Conservation (phyloP, 2,113 vertebrate species). For the Hippoglossus stenolepis region DNA sequence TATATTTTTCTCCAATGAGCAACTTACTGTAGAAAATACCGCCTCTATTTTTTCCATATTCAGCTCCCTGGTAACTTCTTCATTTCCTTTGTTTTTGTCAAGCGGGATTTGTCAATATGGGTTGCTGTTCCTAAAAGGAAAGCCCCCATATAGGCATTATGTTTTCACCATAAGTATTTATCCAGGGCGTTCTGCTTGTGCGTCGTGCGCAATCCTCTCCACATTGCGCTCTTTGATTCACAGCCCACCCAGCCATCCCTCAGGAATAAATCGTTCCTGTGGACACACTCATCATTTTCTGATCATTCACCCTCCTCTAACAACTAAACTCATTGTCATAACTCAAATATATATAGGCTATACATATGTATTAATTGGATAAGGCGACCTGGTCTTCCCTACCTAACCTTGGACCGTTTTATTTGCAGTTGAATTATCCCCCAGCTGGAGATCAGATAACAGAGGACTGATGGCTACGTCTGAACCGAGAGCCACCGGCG, state of each 20-base stretch:
- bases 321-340: not conserved
- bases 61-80: conserved; percentile 2
- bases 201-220: conserved; percentile 53
- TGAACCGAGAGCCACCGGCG: conserved; percentile 89
- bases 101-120: no score
- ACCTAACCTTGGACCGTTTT: conserved; percentile 46
- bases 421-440: conserved; percentile 68
- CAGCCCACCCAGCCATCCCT: not conserved
- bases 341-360: not conserved
- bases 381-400: not conserved
- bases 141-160: not conserved
- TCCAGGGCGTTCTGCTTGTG: conserved; percentile 14
- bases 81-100: not conserved
- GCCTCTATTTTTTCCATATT: not conserved
- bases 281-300: not conserved
- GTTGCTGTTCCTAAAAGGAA: conserved; percentile 31
- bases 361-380: not conserved
- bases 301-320: not conserved
- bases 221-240: conserved; percentile 26
- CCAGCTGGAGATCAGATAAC: conserved; percentile 58
- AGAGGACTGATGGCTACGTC: conserved; percentile 91
- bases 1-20: not conserved
- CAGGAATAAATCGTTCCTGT: conserved; percentile 8
- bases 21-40: no score
- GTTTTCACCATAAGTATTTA: conserved; percentile 19